These are phyloP conservation scores for Bovichtus variegatus DNA, from an alignment of 2,797 vertebrate genomes.

Conservation along the genomic window DNA sequence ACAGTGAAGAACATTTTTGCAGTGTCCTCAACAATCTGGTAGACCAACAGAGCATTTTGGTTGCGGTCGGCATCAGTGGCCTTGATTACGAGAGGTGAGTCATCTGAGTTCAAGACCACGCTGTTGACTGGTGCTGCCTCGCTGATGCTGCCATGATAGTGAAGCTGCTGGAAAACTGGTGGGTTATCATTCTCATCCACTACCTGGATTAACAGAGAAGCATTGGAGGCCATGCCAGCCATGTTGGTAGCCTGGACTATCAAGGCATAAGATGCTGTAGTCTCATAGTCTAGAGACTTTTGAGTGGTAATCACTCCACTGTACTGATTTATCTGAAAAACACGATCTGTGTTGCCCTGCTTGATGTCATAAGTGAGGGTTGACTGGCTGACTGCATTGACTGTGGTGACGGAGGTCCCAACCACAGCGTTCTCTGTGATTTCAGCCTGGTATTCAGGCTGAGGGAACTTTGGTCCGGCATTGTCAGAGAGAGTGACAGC, in stretches of 20 bases:
- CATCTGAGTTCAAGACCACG: constrained; percentile 87
- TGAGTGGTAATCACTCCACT: constrained; percentile 95
- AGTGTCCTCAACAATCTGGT: constrained; percentile 96
- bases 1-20: constrained; percentile 96
- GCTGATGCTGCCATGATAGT: constrained; percentile 92
- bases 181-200: constrained; percentile 96
- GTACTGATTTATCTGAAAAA: constrained; percentile 95
- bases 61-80: constrained; percentile 94
- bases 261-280: constrained; percentile 86
- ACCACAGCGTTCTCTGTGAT: constrained; percentile 90
- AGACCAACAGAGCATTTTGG: constrained; percentile 94
- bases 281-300: constrained; percentile 91
- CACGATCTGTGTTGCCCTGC: constrained; percentile 87
- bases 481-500: constrained; percentile 95
- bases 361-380: constrained; percentile 94
- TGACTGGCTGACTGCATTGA: constrained; percentile 94
- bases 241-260: constrained; percentile 94
- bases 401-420: constrained; percentile 91
- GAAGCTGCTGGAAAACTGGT: constrained; percentile 92
- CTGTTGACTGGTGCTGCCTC: constrained; percentile 94
- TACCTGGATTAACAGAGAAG: constrained; percentile 90
- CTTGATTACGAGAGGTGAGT: constrained; percentile 92
- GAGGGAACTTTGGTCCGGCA: constrained; percentile 92
- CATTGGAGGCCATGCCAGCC: constrained; percentile 95
- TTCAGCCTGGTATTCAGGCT: constrained; percentile 94